Evolutionary conservation across 2,113 vertebrate species (phyloP), one percentile per base, ranked within the genome.

Genomic region (Corythornis madagascariensis): DNA sequence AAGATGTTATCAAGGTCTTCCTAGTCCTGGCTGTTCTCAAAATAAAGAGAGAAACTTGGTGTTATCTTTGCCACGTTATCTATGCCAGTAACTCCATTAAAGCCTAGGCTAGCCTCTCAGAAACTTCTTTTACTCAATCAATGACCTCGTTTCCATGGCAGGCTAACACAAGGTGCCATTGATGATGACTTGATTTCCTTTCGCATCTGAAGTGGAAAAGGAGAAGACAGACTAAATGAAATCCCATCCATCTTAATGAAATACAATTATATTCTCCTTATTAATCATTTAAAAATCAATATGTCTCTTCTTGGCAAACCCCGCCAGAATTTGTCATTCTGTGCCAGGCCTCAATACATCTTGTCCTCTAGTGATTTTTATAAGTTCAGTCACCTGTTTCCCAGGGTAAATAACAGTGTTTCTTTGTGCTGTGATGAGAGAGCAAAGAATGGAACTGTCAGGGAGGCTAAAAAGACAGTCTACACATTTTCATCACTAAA

Each of bases 201-300:
- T 98, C 96, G 74, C 97, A 98, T 98, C 98, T 99, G 98, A 99
- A 98, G 98, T 99, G 98, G 98, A 99, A 99, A 98, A 98, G 97
- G 98, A 98, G 98, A 98, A 99, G 99, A 99, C 98, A 98, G 98
- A 98, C 98, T 98, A 99, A 99, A 99, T 99, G 99, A 99, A 99
- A 99, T 98, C 98, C 98, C 99, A 99, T 99, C 99, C 99, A 99
- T 99, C 99, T 99, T 99, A 99, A 99, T 99, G 99, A 99, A 99
- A 99, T 99, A 99, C 99, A 99, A 99, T 99, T 99, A 99, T 99
- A 99, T 99, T 99, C 99, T 99, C 98, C 99, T 99, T 99, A 99
- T 99, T 99, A 99, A 99, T 99, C 99, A 99, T 99, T 99, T 99
- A 99, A 98, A 99, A 99, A 99, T 99, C 99, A 99, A 99, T 99